Evolutionary conservation across 2,888 invertebrate genomes (phyloP), one percentile per base, ranked within the genome.

Genomic region (Lacanobia wlatinum): DNA sequence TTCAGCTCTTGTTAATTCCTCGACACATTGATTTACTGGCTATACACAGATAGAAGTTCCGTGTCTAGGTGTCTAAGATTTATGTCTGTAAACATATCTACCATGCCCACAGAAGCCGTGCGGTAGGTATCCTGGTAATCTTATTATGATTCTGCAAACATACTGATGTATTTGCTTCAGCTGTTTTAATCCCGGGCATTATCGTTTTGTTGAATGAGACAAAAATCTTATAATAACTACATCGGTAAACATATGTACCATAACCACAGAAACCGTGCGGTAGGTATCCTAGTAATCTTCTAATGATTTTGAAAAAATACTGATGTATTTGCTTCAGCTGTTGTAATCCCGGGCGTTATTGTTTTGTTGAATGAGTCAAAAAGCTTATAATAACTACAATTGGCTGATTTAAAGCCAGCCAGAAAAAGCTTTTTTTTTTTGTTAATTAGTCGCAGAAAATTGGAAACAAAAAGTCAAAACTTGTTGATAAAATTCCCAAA

Each of bases 71-170:
- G 16, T n/a, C 34, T 23, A 9, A 65, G 56, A 73, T 65, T 52
- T 58, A 73, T 65, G 8, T 23, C n/a, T 64, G 43, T 76, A 76
- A 73, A 76, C 43, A 58, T 63, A 43, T 21, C 7, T 18, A 34
- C 40, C 16, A 28, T 48, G 21, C 28, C 21, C 16, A 56, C 9
- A 18, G 3, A 34, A 56, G 56, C 5, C 48, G n/a, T 7, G 18
- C 9, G n/a, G 8, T 38, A 48, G 5, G 16, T 23, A 56, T 28
- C 38, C 55, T 23, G 38, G 12, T 70, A 70, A 46, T 70, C 1
- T 63, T 68, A 14, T 46, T 23, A 60, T 23, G 1, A 59, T 50
- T 40, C 12, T 46, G n/a, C 12, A 23, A 55, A 55, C n/a, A 46
- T 46, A n/a, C 34, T 53, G 21, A 43, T 46, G 16, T 46, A 70